Percentiles rank a stretch among this genome's conserved stretches.
phyloP scores from a whole-genome alignment of 1,140 invertebrate species.

The Diorhabda sublineata region DNA sequence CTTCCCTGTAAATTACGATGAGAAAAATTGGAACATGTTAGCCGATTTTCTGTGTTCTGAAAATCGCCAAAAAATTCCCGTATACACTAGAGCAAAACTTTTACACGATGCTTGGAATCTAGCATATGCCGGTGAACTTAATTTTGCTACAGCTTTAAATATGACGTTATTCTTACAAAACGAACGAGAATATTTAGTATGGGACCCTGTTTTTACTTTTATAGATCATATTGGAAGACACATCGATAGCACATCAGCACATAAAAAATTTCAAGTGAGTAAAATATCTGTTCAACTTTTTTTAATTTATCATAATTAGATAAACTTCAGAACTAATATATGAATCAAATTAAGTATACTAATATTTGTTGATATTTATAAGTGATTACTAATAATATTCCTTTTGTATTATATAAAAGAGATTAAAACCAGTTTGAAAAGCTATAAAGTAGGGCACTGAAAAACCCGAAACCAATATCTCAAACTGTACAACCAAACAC shows the following conservation, averaged over 20 bases:
- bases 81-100: constrained; percentile 67
- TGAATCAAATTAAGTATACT: no score
- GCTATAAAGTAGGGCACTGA: no score
- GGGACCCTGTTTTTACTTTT: constrained; percentile 74
- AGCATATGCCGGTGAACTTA: constrained; percentile 70
- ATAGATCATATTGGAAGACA: constrained; percentile 71
- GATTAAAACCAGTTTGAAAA: no score
- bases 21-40: constrained; percentile 72
- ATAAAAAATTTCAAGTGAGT: constrained; percentile 63
- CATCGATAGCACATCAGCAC: constrained; percentile 60
- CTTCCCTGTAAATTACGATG: constrained; percentile 78
- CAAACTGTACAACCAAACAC: no score
- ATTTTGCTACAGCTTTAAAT: constrained; percentile 65
- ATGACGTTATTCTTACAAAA: constrained; percentile 69
- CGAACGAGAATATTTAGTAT: constrained; percentile 68
- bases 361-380: no score
- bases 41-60: constrained; percentile 57
- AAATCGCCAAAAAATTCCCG: constrained; percentile 57
- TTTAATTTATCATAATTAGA: no score
- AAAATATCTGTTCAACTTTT: no score
- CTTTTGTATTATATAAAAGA: no score
- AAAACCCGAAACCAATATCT: no score
- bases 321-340: no score
- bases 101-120: constrained; percentile 76
- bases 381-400: no score